These are phyloP conservation scores for Amphiprion clarkii DNA, from an alignment of 2,797 vertebrate genomes.

Conservation along the genomic window DNA sequence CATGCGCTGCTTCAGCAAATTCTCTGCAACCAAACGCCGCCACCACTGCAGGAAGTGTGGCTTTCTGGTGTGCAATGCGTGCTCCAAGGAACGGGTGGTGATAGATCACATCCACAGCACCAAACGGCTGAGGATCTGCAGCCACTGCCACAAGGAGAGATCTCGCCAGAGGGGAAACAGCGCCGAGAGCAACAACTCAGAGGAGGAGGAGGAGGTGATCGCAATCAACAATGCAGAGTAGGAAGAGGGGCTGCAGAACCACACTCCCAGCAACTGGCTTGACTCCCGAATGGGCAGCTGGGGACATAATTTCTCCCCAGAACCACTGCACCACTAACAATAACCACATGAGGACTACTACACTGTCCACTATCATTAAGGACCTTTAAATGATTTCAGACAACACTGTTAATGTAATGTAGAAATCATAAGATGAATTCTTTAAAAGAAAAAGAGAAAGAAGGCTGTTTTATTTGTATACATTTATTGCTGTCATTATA, in stretches of 20 bases:
- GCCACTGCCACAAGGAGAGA: constrained; percentile 77
- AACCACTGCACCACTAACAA: background rate
- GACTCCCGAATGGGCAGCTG: background rate
- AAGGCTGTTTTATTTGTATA: background rate
- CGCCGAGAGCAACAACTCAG: background rate
- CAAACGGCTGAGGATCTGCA: constrained; percentile 89
- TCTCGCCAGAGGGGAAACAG: constrained; percentile 42
- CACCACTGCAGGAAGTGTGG: constrained; percentile 96
- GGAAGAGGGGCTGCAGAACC: constrained; percentile 53
- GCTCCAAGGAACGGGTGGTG: constrained; percentile 87
- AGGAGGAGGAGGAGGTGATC: constrained; percentile 36
- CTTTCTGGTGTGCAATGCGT: constrained; percentile 90
- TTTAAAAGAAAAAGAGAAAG: no score
- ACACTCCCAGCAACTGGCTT: constrained; percentile 40
- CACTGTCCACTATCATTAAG: background rate
- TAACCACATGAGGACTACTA: background rate
- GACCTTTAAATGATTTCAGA: no score
- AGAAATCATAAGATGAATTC: no score
- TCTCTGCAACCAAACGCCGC: constrained; percentile 84
- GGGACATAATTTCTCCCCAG: background rate
- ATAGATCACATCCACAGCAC: constrained; percentile 85
- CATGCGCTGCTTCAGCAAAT: constrained; percentile 92
- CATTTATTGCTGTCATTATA: background rate
- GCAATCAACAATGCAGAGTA: constrained; percentile 72
- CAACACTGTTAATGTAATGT: no score